phyloP scores from a whole-genome alignment of 2,113 vertebrate genomes.

The Halcyon senegalensis region DNA sequence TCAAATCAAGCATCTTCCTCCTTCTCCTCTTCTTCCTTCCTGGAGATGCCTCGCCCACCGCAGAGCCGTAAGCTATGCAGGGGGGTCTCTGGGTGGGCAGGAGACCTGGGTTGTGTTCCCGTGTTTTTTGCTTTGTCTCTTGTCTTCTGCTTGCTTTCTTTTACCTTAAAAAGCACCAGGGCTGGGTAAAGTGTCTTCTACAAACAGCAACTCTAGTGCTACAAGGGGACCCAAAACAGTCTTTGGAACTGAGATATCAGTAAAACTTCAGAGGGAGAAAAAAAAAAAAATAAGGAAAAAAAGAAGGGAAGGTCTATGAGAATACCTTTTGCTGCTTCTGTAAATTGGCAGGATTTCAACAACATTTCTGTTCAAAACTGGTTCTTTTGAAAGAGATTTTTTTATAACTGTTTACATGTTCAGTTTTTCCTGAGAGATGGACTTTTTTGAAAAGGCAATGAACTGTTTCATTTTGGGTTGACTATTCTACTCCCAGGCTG shows the following conservation, averaged over 20 bases:
- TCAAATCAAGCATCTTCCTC: background rate
- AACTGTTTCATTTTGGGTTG: background rate
- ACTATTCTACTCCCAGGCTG: background rate
- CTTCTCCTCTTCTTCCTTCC: conserved; percentile 31
- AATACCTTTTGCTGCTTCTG: background rate
- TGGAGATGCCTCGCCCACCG: background rate
- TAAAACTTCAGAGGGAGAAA: background rate
- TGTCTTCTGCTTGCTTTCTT: background rate
- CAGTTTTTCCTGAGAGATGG: background rate
- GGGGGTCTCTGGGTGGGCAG: background rate
- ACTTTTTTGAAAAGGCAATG: background rate
- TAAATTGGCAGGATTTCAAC: background rate
- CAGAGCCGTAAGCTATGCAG: conserved; percentile 53
- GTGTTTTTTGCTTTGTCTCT: background rate
- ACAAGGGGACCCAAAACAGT: background rate
- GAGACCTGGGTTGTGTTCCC: background rate
- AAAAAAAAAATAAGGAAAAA: no score
- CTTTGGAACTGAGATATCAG: background rate
- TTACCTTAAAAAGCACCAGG: background rate
- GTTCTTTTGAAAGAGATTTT: background rate
- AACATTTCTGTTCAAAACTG: background rate
- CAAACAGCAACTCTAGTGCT: background rate
- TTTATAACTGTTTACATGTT: background rate
- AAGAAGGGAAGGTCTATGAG: background rate
- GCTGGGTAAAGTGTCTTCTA: background rate